phyloP scores from a whole-genome alignment of 2,113 vertebrate genomes.

The Anhinga rufa region DNA sequence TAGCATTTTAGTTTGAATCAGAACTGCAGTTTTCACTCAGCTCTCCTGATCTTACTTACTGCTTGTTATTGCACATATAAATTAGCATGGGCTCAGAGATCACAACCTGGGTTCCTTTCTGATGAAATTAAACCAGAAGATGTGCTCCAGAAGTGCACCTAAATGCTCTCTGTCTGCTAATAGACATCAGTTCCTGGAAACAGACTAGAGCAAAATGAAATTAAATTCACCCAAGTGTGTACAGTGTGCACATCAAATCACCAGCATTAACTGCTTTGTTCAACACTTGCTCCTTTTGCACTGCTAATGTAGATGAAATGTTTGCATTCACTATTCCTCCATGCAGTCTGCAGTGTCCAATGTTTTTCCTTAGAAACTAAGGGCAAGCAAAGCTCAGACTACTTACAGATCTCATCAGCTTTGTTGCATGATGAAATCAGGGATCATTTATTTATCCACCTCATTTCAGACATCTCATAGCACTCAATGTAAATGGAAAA shows the following conservation, averaged over 20 bases:
- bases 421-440: neutral
- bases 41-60: neutral
- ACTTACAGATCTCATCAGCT: neutral
- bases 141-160: neutral
- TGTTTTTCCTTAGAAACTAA: neutral
- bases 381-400: neutral
- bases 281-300: neutral
- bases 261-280: neutral
- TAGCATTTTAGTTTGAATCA: constrained; percentile 11
- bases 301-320: neutral
- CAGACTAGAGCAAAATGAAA: neutral
- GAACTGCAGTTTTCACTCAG: neutral
- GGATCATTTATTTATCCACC: neutral
- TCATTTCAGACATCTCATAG: neutral
- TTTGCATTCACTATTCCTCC: neutral
- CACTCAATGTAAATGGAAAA: neutral
- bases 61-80: neutral
- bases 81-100: neutral
- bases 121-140: constrained; percentile 15
- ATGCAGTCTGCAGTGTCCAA: neutral
- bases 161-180: neutral
- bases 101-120: neutral
- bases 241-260: neutral
- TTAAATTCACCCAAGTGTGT: neutral
- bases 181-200: neutral